phyloP scores from a whole-genome alignment of 1,140 invertebrate genomes.

The Drosophila ercepeae region DNA sequence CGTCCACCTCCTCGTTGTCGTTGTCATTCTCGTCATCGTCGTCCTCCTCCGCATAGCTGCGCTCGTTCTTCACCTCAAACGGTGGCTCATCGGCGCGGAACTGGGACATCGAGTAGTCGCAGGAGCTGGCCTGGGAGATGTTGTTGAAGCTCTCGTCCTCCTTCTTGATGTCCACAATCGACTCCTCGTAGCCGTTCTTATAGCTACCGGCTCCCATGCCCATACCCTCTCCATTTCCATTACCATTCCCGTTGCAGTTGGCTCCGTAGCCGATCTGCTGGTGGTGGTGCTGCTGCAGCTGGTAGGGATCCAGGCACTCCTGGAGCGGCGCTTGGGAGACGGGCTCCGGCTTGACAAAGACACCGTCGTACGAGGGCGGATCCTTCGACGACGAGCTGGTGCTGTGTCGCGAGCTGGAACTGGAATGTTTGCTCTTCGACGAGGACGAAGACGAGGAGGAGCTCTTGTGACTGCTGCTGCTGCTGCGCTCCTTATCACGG shows the following conservation, averaged over 20 bases:
- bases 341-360: conserved; percentile 83
- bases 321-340: conserved; percentile 78
- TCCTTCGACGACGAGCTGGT: conserved; percentile 75
- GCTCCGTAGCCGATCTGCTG: conserved; percentile 4
- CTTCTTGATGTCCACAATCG: conserved; percentile 62
- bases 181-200: conserved; percentile 76
- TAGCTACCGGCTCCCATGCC: conserved; percentile 64
- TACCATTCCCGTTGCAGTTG: conserved; percentile 37
- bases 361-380: conserved; percentile 69
- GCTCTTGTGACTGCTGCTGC: conserved; percentile 76
- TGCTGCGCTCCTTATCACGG: conserved; percentile 53
- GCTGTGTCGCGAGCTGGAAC: conserved; percentile 73
- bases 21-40: conserved; percentile 88
- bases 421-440: conserved; percentile 84
- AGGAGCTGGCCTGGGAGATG: conserved; percentile 86
- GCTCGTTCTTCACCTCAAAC: conserved; percentile 72
- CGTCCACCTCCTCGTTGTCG: conserved; percentile 86
- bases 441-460: conserved; percentile 67
- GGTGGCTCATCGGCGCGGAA: conserved; percentile 85
- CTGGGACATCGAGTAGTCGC: conserved; percentile 88
- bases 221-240: conserved; percentile 28
- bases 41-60: conserved; percentile 62
- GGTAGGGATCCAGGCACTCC: conserved; percentile 38
- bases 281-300: conserved; percentile 29
- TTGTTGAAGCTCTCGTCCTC: conserved; percentile 81